phyloP scores from a whole-genome alignment of 2,797 vertebrate genomes.

The Psittacula derbiana region DNA sequence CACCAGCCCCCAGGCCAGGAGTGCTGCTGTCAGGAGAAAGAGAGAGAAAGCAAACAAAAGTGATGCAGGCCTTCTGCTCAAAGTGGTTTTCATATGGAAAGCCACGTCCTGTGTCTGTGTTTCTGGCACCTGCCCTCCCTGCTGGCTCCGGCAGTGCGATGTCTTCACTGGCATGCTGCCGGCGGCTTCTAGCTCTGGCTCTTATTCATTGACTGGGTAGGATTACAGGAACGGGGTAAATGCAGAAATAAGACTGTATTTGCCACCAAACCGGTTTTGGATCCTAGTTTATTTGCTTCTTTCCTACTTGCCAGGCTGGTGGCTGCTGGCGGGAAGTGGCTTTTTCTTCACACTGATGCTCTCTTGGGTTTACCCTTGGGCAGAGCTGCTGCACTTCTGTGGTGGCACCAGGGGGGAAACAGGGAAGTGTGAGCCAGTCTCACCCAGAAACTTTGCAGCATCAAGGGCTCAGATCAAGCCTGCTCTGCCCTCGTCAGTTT shows the following conservation, averaged over 20 bases:
- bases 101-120: background rate
- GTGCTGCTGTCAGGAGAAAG: background rate
- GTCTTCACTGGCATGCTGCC: background rate
- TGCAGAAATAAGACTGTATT: background rate
- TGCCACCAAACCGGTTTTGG: background rate
- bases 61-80: background rate
- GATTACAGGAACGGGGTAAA: conserved; percentile 43
- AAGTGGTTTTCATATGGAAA: background rate
- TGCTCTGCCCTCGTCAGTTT: background rate
- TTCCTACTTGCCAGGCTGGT: background rate
- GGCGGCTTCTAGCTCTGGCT: background rate
- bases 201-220: conserved; percentile 66
- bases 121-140: conserved; percentile 48
- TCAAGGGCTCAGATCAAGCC: background rate
- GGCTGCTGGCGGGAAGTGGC: background rate
- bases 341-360: background rate
- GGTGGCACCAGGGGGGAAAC: no score
- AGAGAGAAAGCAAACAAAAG: background rate
- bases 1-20: background rate
- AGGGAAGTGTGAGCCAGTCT: background rate
- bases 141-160: background rate
- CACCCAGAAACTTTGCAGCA: background rate
- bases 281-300: background rate
- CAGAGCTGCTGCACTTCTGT: background rate
- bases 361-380: background rate